Conservation (phyloP, 2,113 vertebrate species). For the Zapus hudsonius region DNA sequence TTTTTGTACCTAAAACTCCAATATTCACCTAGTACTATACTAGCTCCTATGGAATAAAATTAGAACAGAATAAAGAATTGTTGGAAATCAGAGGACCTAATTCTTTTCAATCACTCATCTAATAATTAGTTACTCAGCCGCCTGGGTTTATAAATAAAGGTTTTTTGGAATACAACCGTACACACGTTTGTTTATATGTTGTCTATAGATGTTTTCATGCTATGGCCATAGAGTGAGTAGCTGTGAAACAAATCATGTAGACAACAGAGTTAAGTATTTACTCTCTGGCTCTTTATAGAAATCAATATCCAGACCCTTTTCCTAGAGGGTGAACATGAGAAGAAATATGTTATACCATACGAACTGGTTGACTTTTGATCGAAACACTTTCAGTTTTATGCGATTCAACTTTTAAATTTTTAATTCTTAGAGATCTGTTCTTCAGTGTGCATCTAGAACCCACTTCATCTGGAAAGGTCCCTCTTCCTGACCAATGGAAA, state of each 20-base stretch:
- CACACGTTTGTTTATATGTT: background rate
- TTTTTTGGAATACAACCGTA: background rate
- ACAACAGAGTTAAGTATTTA: background rate
- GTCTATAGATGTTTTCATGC: background rate
- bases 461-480: background rate
- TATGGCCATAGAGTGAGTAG: background rate
- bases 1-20: background rate
- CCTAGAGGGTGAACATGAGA: background rate
- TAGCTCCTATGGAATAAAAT: slow-evolving; percentile 41
- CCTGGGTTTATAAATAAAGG: background rate
- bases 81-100: background rate
- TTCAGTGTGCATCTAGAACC: slow-evolving; percentile 23
- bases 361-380: slow-evolving; percentile 1
- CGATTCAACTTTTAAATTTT: background rate
- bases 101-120: background rate
- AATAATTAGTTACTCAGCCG: background rate
- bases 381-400: background rate
- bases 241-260: background rate
- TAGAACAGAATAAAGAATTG: background rate
- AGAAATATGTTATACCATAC: background rate
- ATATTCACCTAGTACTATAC: background rate
- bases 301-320: background rate
- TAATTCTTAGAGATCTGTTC: background rate
- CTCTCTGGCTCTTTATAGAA: background rate
- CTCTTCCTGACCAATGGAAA: background rate